A percentile compares a stretch with the other conserved stretches of the same genome.
phyloP scores from a whole-genome alignment of 2,113 vertebrate genomes.

The Tragelaphus scriptus region DNA sequence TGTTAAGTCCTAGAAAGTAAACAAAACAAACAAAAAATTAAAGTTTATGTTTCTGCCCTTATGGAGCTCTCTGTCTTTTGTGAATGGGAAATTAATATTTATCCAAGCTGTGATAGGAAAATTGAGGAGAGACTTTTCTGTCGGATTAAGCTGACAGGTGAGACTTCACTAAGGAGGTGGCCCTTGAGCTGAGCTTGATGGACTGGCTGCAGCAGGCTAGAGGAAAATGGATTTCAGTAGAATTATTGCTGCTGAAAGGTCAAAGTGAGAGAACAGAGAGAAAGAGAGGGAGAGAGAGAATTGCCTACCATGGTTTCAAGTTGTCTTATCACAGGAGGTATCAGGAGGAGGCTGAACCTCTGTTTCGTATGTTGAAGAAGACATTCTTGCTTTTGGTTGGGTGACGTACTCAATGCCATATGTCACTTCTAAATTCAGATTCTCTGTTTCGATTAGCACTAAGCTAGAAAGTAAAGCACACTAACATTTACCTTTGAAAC shows the following conservation, averaged over 20 bases:
- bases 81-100: background rate
- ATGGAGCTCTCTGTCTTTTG: background rate
- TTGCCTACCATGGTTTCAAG: background rate
- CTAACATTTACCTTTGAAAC: background rate
- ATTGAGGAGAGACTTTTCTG: fast-evolving
- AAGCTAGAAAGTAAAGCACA: background rate
- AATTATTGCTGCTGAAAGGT: background rate
- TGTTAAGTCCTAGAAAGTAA: background rate
- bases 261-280: background rate
- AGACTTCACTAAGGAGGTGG: background rate
- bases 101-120: background rate
- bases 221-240: background rate
- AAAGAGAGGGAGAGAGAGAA: background rate
- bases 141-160: background rate
- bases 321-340: background rate
- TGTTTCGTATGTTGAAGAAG: background rate
- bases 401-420: background rate
- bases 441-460: background rate
- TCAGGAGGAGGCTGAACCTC: background rate
- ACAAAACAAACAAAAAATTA: background rate
- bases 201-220: background rate
- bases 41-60: background rate
- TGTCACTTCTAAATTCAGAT: background rate
- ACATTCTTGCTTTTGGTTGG: background rate
- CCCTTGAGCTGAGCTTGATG: background rate